Conservation (phyloP, 2,797 vertebrate species). For the Anas georgica region DNA sequence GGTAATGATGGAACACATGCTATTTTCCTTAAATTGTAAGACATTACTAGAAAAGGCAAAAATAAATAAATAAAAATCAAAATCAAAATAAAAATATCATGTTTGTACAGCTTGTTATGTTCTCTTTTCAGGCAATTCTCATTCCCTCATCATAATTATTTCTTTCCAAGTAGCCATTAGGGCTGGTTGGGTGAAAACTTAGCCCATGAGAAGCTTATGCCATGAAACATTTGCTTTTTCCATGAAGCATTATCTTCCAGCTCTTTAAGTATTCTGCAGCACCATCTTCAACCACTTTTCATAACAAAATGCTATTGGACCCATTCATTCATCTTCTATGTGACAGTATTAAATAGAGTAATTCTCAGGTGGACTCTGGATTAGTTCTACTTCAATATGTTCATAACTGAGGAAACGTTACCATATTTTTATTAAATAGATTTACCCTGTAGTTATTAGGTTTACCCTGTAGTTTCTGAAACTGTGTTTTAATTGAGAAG, state of each 20-base stretch:
- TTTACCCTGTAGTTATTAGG: neutral
- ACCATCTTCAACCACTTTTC: neutral
- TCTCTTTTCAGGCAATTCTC: neutral
- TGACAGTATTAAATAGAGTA: neutral
- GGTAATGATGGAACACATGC: neutral
- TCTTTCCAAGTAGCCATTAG: neutral
- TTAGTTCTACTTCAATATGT: neutral
- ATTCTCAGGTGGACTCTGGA: neutral
- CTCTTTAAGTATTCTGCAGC: neutral
- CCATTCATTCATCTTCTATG: neutral
- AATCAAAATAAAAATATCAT: neutral
- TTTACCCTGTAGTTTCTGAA: neutral
- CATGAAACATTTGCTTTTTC: neutral
- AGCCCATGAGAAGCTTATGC: neutral
- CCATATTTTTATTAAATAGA: neutral
- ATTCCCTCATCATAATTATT: neutral
- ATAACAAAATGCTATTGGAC: neutral
- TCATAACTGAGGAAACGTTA: neutral
- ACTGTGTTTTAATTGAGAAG: neutral
- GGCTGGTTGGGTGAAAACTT: neutral
- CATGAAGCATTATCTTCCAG: neutral
- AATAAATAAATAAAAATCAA: rapidly evolving
- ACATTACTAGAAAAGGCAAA: neutral
- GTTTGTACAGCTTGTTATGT: neutral
- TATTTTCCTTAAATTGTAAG: neutral